Base-by-base conservation (phyloP, 2,797 vertebrate species). In the Falco cherrug region DNA sequence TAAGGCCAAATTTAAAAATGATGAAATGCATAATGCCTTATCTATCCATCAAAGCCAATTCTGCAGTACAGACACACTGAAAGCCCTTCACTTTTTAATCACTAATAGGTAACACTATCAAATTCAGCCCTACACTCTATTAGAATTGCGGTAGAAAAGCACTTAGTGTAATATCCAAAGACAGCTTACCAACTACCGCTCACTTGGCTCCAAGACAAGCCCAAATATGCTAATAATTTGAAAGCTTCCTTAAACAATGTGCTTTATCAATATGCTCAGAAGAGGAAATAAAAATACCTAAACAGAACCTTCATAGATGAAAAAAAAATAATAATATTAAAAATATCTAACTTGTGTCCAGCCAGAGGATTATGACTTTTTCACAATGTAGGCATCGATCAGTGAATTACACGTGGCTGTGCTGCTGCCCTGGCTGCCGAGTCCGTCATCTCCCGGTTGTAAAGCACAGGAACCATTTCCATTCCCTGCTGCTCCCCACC, bases 21-120 rank as follows among this genome's bases (percentile, higher is more conserved):
- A 92, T 54, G 19, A 92, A 68, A 93, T 50, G 61, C 33, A 35
- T 71, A 90, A 87, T 48, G 65, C 60, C 35, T 6, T 13, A 56
- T 85, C 91, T 75, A 92, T 89, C 92, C 90, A 77, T 87, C 94
- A 85, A 77, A 95, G 75, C 35, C 17, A 79, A 28, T 59, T 92
- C 74, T 59, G 48, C 47, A 28, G 29, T 33, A 84, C 41, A 80
- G 70, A 73, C 3, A 5, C 69, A 70, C 47, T 67, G 68, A 94
- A 83, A 96, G 92, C 92, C 65, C 50, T 93, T 89, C 37, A 24
- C 71, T 87, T 81, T 59, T 57, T 86, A 87, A 89, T 93, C 86
- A 78, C 70, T 74, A 83, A 82, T 8, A 89, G 83, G 67, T 60
- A 92, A 89, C 91, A 57, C 88, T 54, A 94, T 81, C 91, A 94